Percentiles rank a stretch among this genome's conserved stretches.
Evolutionary conservation across 2,797 vertebrate genomes (phyloP).

Genomic region (Meriones psammophilus): DNA sequence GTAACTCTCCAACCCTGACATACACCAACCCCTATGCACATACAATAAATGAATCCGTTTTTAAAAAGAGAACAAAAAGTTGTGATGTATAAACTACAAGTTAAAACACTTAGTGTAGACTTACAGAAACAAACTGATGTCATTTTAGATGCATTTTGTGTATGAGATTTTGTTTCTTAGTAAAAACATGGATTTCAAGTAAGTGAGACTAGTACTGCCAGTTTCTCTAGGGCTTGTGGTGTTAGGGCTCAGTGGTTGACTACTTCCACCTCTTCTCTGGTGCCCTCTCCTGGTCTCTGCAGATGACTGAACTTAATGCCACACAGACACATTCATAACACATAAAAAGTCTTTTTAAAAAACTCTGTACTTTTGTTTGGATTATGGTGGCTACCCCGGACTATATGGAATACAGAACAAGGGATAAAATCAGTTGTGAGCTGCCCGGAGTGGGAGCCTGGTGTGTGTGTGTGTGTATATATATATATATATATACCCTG

Average conservation of each 20-base stretch:
- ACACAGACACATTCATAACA: background rate
- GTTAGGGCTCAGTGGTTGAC: background rate
- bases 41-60: background rate
- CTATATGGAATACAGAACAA: background rate
- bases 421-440: no score
- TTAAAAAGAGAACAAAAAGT: background rate
- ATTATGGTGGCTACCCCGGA: background rate
- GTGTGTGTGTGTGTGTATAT: no score
- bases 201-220: slow-evolving; percentile 5
- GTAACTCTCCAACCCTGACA: background rate
- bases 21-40: no score
- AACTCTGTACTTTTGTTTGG: background rate
- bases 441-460: no score
- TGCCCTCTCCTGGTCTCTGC: background rate
- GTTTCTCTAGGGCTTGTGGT: slow-evolving; percentile 3
- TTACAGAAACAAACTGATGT: slow-evolving; percentile 12
- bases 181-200: slow-evolving; percentile 38
- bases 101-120: background rate
- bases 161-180: slow-evolving; percentile 4
- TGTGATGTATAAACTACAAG: slow-evolving; percentile 47
- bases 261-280: background rate
- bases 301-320: background rate
- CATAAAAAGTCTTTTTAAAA: background rate
- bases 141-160: background rate
- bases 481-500: no score